phyloP scores from a whole-genome alignment of 2,113 vertebrate genomes.

The Panthera uncia region DNA sequence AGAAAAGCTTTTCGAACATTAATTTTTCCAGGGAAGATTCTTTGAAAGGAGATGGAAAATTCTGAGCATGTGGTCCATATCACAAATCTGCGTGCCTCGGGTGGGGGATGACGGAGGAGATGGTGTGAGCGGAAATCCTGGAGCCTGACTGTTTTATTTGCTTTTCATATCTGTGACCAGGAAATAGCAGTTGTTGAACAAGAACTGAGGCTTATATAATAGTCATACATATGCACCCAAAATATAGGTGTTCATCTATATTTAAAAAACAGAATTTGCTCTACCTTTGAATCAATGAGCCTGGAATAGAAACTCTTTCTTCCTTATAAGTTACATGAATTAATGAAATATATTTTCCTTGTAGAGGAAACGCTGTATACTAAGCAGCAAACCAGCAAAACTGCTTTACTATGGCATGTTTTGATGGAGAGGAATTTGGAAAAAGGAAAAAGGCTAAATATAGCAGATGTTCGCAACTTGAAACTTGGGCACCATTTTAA shows the following conservation, averaged over 20 bases:
- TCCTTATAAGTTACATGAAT: conserved; percentile 9
- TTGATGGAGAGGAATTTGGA: conserved; percentile 62
- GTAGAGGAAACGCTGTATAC: background rate
- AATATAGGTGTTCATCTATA: conserved; percentile 46
- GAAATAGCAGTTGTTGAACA: background rate
- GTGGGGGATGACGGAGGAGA: background rate
- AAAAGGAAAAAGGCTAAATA: conserved; percentile 74
- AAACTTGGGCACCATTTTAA: conserved; percentile 80
- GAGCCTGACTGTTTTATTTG: background rate
- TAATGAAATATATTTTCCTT: conserved; percentile 52
- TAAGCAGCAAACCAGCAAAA: conserved; percentile 29
- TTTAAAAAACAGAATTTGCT: conserved; percentile 37
- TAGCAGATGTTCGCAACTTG: conserved; percentile 73
- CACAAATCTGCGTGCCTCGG: background rate
- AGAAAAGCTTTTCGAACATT: background rate
- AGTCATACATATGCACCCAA: background rate
- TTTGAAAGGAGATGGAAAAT: background rate
- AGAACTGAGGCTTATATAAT: background rate
- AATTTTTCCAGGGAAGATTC: background rate
- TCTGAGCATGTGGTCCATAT: background rate
- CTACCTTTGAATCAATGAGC: conserved; percentile 32
- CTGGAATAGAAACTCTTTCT: conserved; percentile 30
- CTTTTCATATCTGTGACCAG: background rate
- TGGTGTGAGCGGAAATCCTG: accelerated
- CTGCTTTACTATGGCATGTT: conserved; percentile 24